Evolutionary conservation across 2,888 invertebrate species (phyloP), one percentile per base, ranked within the genome.

Genomic region (Drosophila nr. fundita): DNA sequence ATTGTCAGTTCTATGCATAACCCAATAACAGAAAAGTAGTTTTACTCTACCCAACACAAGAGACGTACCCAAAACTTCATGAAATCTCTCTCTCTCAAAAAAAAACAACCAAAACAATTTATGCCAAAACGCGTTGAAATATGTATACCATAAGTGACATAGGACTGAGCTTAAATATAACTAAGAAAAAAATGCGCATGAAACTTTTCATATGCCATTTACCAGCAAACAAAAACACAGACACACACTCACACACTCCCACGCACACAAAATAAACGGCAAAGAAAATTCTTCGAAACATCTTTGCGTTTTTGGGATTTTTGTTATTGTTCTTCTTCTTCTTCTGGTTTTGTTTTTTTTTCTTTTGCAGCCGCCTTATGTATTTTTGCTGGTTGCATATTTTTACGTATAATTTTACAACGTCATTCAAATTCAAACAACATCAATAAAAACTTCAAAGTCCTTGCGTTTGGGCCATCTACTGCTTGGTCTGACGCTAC

Each of bases 371-470:
- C 30, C 32, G 38, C 50, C 55, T 60, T 53, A 45, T 11, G 29
- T 66, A 62, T 60, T 58, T 70, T 53, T 65, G 52, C 53, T 64
- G 63, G 55, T 57, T 86, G 78, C 77, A 83, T 78, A 83, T 71
- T 86, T 86, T 86, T 81, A 70, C 71, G 82, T 83, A 86, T 86
- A 88, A 88, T 86, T 86, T 88, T 80, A 86, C 85, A 86, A 76
- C 81, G 85, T 86, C 89, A 86, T 88, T 83, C 84, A 88, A 86
- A 86, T 88, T 86, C 87, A 78, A 76, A 82, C 74, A 87, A 84
- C 89, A 82, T 84, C 89, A 84, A 87, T 87, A 87, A 87, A 83
- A 83, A 83, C 87, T 82, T 82, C 82, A 76, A 86, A 88, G 86
- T 78, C 66, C 62, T 67, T 79, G 69, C 68, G 15, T 54, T 64